Evolutionary conservation across 2,797 vertebrate genomes (phyloP).

Genomic region (Euphonia xanthogaster): DNA sequence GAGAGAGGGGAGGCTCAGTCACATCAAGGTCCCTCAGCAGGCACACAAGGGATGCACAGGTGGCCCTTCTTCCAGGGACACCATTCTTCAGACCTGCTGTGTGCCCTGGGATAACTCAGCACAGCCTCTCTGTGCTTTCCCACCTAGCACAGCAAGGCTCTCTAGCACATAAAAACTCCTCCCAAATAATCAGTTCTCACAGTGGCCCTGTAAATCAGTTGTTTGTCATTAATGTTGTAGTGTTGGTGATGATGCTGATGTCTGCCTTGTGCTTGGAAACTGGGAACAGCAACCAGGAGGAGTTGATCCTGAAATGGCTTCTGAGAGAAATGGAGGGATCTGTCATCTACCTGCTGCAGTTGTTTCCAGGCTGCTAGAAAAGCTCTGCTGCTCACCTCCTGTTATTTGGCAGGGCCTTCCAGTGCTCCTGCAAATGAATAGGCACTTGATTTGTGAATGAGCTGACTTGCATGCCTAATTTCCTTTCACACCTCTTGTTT

Average conservation of each 20-base stretch:
- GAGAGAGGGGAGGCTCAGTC: not conserved
- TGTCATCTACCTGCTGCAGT: not conserved
- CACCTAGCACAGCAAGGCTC: not conserved
- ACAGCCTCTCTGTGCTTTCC: not conserved
- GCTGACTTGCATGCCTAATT: not conserved
- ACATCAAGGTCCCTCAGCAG: not conserved
- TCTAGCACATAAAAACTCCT: not conserved
- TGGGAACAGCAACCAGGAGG: not conserved
- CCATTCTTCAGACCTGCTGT: not conserved
- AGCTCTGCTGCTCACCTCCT: not conserved
- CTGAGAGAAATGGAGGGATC: not conserved
- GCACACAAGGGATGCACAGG: rapidly evolving
- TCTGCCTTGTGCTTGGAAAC: not conserved
- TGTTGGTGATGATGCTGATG: not conserved
- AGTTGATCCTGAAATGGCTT: not conserved
- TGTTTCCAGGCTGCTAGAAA: not conserved
- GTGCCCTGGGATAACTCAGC: not conserved
- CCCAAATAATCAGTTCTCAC: not conserved
- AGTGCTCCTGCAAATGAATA: not conserved
- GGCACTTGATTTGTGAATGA: not conserved
- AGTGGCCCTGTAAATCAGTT: not conserved
- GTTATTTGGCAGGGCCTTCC: not conserved
- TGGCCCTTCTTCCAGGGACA: rapidly evolving
- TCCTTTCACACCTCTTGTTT: not conserved
- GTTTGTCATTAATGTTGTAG: not conserved